Base-by-base conservation (phyloP, 2,113 vertebrate species). In the Tyrannus savana region DNA sequence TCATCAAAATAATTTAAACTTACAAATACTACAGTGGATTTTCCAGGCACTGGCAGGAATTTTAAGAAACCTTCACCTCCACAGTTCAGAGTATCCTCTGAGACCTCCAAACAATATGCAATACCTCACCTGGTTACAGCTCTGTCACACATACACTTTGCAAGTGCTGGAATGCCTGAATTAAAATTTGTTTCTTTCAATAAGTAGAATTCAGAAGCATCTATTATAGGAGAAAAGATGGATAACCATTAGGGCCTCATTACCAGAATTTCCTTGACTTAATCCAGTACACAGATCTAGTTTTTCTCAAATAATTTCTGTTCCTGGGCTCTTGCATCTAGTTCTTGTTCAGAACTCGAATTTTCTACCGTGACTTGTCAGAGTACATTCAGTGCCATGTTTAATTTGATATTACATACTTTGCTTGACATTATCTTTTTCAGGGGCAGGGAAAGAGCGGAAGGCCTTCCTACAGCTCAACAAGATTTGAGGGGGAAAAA, bases 1-100 rank as follows among this genome's bases (percentile, higher is more conserved):
- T 58, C 58, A 89, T 68, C 69, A 95, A 90, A 93, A 95, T 79
- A 89, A 91, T 84, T 94, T 93, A 75, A 90, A 96, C 19, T 90
- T 81, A 75, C 17, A 90, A 88, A 92, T 44, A 47, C 72, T 88
- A 92, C 10, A 78, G 82, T 67, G n/a, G 49, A 92, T 92, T 80
- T 96, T 80, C n/a, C 66, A 94, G 72, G 37, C 59, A 46, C 49
- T 79, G 69, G 4, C 66, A 81, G 17, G 72, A 92, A 93, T 92
- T 88, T 85, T 39, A 89, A 84, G 82, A 93, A 27, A 44, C 8
- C 10, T 90, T 84, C 37, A 41, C 62, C 72, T 78, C 22, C 0
- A 3, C 80, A 67, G 37, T 46, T 90, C 56, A 22, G 22, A 68
- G 68, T 21, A 80, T 68, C 82, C 60, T 74, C 46, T 12, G 49